Base-by-base conservation (phyloP, 1,140 invertebrate species). In the Platyscapa corneri region DNA sequence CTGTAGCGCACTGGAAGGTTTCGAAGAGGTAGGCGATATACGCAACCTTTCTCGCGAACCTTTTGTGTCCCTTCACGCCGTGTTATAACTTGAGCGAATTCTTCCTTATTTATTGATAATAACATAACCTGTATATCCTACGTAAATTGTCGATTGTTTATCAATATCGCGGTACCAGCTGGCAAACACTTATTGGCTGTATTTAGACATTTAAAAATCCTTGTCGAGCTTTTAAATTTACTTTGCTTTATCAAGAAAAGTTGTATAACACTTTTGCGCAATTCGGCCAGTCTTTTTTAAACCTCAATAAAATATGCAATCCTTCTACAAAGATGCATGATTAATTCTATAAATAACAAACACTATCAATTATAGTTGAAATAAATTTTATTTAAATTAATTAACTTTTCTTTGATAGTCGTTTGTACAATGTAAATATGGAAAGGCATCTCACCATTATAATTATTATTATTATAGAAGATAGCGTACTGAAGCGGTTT, bases 281-380 rank as follows among this genome's bases (percentile, higher is more conserved):
- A 67, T 67, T 67, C 64, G 32, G 46, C 14, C 27, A 14, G 27
- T 64, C 56, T 65, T 65, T 79, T 67, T 49, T 46, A 32, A 81
- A 23, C n/a, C 39, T n/a, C 65, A 32, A 81, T 70, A 39, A 14
- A 67, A 49, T 49, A 42, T 67, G 37, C 6, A 16, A 70, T 82
- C 23, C 49, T 82, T 75, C 30, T 39, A 23, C 27, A 18, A 53
- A 82, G 8, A 37, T 39, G 64, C 49, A 3, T 34, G 3, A 37
- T 60, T 60, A 39, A 42, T n/a, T 74, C 70, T 82, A 82, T 42
- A 60, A 75, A 82, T 82, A 75, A 74, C 34, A 46, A 34, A 39
- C 23, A 6, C 46, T 34, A 82, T 82, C 70, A 60, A 82, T 82
- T 56, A 39, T 53, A 81, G 32, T 82, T 65, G 80, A 82, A 72